Percentiles rank a stretch among this genome's conserved stretches.
phyloP scores from a whole-genome alignment of 2,113 vertebrate genomes.

The Amblyopsis rosae region DNA sequence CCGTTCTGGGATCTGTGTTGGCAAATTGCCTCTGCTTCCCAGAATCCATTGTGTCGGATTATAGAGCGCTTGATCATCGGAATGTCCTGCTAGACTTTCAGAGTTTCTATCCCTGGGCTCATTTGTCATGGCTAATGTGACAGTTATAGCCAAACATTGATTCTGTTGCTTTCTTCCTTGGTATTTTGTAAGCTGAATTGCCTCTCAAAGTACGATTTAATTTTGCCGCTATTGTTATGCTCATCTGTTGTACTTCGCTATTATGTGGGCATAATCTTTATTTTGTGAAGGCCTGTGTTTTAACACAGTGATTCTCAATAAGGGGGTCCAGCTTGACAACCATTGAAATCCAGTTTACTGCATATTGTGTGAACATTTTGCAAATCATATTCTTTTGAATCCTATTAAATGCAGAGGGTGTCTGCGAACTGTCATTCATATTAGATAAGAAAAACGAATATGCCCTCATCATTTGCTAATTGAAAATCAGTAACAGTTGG shows the following conservation, averaged over 20 bases:
- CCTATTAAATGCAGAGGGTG: slow-evolving; percentile 1
- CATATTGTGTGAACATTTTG: slow-evolving; percentile 13
- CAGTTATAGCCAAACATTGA: slow-evolving; percentile 63
- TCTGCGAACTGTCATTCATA: background rate
- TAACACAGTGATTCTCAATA: background rate
- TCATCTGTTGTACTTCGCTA: slow-evolving; percentile 28
- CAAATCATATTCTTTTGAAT: background rate
- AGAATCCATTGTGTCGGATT: slow-evolving; percentile 62
- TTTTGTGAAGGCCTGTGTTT: slow-evolving; percentile 14
- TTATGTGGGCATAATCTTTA: slow-evolving; percentile 38
- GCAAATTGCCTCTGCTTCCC: slow-evolving; percentile 55
- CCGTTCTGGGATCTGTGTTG: slow-evolving; percentile 44
- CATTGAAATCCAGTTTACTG: slow-evolving; percentile 14
- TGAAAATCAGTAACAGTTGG: background rate
- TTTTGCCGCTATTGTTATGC: slow-evolving; percentile 41
- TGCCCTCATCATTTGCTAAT: background rate
- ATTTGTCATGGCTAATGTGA: slow-evolving; percentile 62
- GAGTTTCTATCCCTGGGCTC: slow-evolving; percentile 35
- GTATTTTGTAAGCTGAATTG: slow-evolving; percentile 36
- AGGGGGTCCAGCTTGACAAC: slow-evolving; percentile 7
- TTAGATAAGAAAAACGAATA: background rate
- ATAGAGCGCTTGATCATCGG: slow-evolving; percentile 60
- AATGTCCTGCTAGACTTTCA: slow-evolving; percentile 46
- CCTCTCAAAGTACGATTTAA: slow-evolving; percentile 42
- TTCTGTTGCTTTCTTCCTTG: slow-evolving; percentile 48